Base-by-base conservation (phyloP, 2,888 invertebrate genomes). In the Ornithoptera alexandrae region DNA sequence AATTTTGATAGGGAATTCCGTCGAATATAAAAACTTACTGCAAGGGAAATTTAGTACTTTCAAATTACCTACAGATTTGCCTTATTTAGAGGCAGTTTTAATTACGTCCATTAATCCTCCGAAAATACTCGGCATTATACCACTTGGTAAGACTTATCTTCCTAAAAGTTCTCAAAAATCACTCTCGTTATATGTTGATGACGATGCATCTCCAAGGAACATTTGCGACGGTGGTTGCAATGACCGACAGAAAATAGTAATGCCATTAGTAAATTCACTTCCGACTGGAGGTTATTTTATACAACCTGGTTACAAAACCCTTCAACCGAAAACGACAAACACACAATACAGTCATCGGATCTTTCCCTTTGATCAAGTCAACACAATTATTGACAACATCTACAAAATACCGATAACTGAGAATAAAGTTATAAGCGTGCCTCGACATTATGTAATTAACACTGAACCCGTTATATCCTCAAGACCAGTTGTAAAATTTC, bases 91-190 rank as follows among this genome's bases (percentile, higher is more conserved):
- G 77, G 82, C 81, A 8, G 70, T 88, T 70, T 74, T 88, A 3
- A 73, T 89, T 1, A 79, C 82, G 10, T 72, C 81, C 18, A 69
- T 74, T 3, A 62, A 80, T 60, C 87, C 89, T 6, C 78, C 80
- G 15, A 83, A 77, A 69, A 74, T 87, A 68, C 74, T 89, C 59
- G 88, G 85, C 1, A 77, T 88, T 17, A 81, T 89, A 72, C 86
- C 87, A 0, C 68, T 88, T 24, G 81, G 81, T 6, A 81, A 80
- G 60, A 77, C 78, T 18, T 73, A 75, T 61, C 46, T 80, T 4
- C 71, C 78, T 8, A 67, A 72, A 67, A n/a, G 64, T 6, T 22
- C 71, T 57, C 53, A 46, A 22, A 67, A 64, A 12, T 64, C 67
- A 4, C 59, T 61, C 30, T 20, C 56, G 1, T 30, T 62, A 20